Conservation (phyloP, 1,140 invertebrate genomes). For the Hypothenemus hampei region DNA sequence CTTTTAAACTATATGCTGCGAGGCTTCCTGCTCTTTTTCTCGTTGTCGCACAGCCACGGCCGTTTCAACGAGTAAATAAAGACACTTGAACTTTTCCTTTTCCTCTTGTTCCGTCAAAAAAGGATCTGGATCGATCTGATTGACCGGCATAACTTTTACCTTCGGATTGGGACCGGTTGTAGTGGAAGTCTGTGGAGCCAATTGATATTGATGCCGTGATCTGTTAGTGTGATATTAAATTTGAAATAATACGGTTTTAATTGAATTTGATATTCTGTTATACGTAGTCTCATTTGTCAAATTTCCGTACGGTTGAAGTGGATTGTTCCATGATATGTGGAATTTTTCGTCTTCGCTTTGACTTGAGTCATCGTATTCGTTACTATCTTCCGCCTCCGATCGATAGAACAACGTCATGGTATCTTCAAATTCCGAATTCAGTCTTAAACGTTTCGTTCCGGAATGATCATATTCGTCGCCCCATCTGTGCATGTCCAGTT, state of each 20-base stretch:
- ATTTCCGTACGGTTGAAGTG: constrained; percentile 55
- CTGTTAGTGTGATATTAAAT: too few relatives aligned
- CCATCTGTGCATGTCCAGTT: constrained; percentile 14
- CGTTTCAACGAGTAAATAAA: constrained; percentile 80
- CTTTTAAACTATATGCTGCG: too few relatives aligned
- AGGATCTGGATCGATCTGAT: constrained; percentile 36
- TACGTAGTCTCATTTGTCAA: neutral
- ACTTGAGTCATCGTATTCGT: constrained; percentile 59
- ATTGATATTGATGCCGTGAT: neutral
- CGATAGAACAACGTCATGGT: constrained; percentile 54
- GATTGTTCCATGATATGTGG: constrained; percentile 55
- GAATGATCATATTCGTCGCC: constrained; percentile 30
- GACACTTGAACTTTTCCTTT: constrained; percentile 75
- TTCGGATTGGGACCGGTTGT: constrained; percentile 32
- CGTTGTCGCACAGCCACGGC: constrained; percentile 70
- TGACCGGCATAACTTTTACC: constrained; percentile 36
- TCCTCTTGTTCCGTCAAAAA: constrained; percentile 48
- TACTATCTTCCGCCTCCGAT: constrained; percentile 52
- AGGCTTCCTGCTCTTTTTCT: constrained; percentile 56
- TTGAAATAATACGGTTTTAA: too few relatives aligned
- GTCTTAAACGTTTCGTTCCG: constrained; percentile 36
- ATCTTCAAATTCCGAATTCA: constrained; percentile 56
- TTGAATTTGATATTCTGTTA: neutral
- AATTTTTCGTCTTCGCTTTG: constrained; percentile 62
- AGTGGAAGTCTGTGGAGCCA: too few relatives aligned